Percentiles rank a stretch among this genome's conserved stretches.
Evolutionary conservation across 2,797 vertebrate species (phyloP).

Genomic region (Dryobates pubescens): DNA sequence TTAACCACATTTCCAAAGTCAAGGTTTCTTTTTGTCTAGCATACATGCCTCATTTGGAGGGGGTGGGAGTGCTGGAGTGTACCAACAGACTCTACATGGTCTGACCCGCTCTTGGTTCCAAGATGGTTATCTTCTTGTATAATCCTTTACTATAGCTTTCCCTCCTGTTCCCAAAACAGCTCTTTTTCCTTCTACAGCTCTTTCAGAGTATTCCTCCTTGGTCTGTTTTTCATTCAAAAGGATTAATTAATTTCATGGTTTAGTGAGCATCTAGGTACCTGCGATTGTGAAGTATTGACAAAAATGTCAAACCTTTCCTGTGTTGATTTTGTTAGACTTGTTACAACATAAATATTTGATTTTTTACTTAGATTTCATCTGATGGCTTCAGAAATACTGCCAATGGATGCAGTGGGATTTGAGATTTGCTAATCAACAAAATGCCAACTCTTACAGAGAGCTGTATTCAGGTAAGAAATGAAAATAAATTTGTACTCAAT

Average conservation of each 20-base stretch:
- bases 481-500: not conserved
- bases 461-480: constrained; percentile 80
- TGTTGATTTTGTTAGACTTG: not conserved
- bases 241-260: not conserved
- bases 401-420: constrained; percentile 78
- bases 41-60: accelerated
- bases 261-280: not conserved
- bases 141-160: not conserved
- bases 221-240: not conserved
- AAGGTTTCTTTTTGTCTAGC: not conserved
- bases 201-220: not conserved
- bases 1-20: not conserved
- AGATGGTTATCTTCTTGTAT: not conserved
- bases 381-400: constrained; percentile 83
- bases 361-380: constrained; percentile 81
- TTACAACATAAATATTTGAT: not conserved
- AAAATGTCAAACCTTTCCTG: not conserved
- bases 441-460: constrained; percentile 83
- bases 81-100: not conserved
- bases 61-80: not conserved
- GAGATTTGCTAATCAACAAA: constrained; percentile 82
- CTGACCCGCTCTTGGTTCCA: not conserved
- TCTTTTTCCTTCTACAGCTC: not conserved
- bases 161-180: not conserved
- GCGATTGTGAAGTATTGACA: not conserved